phyloP scores from a whole-genome alignment of 1,140 invertebrate genomes.

The Rhyacophila brunnea region DNA sequence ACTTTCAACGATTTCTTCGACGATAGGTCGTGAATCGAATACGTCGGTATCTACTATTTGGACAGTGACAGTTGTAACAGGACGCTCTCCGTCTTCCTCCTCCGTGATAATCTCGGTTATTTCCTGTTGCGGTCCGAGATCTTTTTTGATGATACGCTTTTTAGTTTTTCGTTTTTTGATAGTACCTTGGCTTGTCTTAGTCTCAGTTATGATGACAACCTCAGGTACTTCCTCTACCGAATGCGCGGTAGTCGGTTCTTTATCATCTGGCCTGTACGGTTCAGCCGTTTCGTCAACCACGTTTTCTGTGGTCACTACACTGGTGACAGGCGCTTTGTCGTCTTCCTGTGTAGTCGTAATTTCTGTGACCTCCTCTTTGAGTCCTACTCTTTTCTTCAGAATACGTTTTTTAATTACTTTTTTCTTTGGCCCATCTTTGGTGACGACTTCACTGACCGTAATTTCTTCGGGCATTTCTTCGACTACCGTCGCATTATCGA shows the following conservation, averaged over 20 bases:
- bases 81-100: slow-evolving; percentile 44
- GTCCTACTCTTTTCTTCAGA: slow-evolving; percentile 39
- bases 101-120: slow-evolving; percentile 43
- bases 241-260: too few species aligned
- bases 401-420: slow-evolving; percentile 34
- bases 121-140: slow-evolving; percentile 39
- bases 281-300: too few species aligned
- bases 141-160: slow-evolving; percentile 41
- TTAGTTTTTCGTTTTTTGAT: slow-evolving; percentile 35
- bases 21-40: too few species aligned
- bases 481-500: too few species aligned
- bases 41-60: too few species aligned
- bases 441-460: neutral
- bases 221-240: too few species aligned
- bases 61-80: slow-evolving; percentile 25
- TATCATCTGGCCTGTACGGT: too few species aligned
- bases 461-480: slow-evolving; percentile 42
- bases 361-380: slow-evolving; percentile 40
- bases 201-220: neutral
- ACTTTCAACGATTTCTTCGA: too few species aligned
- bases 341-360: slow-evolving; percentile 39
- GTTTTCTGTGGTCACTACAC: slow-evolving; percentile 15
- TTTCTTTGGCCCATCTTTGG: slow-evolving; percentile 32
- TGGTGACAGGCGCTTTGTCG: slow-evolving; percentile 22
- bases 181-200: slow-evolving; percentile 17